Evolutionary conservation across 2,888 invertebrate species (phyloP).

Genomic region (Pandemis heparana): DNA sequence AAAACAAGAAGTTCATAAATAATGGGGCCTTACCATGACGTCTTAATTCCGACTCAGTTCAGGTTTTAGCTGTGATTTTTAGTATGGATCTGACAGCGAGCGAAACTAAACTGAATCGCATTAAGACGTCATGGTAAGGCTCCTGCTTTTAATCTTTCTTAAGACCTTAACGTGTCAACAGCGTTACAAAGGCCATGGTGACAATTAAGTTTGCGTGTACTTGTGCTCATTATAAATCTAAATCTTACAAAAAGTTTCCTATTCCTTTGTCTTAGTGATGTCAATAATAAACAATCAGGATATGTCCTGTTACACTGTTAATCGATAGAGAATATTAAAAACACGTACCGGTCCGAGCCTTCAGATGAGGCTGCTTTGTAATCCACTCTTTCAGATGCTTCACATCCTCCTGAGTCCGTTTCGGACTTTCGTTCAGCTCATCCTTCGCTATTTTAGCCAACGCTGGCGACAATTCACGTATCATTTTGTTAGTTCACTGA

Average conservation of each 20-base stretch:
- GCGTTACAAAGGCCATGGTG: too few species aligned
- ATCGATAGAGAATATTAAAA: background rate
- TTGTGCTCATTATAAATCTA: background rate
- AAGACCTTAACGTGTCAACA: too few species aligned
- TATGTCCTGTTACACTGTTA: background rate
- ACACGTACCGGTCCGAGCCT: slow-evolving; percentile 67
- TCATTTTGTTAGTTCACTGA: slow-evolving; percentile 11
- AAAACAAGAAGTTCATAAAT: too few species aligned
- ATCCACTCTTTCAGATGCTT: slow-evolving; percentile 64
- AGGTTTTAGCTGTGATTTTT: too few species aligned
- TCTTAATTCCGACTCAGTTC: too few species aligned
- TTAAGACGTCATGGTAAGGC: too few species aligned
- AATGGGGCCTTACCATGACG: too few species aligned
- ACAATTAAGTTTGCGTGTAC: too few species aligned
- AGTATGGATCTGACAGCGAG: too few species aligned
- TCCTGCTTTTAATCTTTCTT: too few species aligned
- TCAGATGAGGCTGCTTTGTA: slow-evolving; percentile 64
- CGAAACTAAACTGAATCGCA: too few species aligned
- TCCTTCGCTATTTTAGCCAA: slow-evolving; percentile 59
- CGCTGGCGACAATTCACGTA: slow-evolving; percentile 55
- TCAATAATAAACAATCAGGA: background rate
- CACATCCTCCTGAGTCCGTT: slow-evolving; percentile 54
- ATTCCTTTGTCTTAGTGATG: background rate
- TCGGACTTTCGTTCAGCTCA: slow-evolving; percentile 64
- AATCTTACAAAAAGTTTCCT: background rate